These are phyloP conservation scores for Epirrhoe alternata DNA, from an alignment of 2,888 invertebrate genomes.

Conservation along the genomic window DNA sequence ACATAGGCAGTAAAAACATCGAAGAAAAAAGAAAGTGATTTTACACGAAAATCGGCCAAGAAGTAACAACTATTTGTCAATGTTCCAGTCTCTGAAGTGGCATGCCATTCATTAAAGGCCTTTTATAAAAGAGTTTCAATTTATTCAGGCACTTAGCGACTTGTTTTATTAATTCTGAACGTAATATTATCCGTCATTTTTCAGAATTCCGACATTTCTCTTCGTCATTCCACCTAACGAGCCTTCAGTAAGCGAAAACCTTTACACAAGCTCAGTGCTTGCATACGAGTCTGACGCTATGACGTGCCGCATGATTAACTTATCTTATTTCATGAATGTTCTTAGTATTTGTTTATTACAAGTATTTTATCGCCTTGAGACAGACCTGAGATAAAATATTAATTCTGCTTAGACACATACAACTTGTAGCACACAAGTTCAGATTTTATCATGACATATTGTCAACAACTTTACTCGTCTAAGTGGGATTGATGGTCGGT, in stretches of 20 bases:
- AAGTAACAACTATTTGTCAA: slow-evolving; percentile 23
- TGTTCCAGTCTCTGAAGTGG: slow-evolving; percentile 15
- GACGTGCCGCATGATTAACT: background rate
- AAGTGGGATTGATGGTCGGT: too few species aligned
- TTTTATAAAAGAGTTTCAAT: slow-evolving; percentile 33
- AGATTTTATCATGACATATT: too few species aligned
- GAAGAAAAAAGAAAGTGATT: background rate
- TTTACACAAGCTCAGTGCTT: slow-evolving; percentile 14
- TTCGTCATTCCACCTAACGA: slow-evolving; percentile 41
- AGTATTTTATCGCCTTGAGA: too few species aligned
- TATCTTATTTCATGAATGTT: too few species aligned
- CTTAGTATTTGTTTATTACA: too few species aligned
- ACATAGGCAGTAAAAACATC: background rate
- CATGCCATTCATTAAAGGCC: slow-evolving; percentile 29
- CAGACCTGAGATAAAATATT: too few species aligned
- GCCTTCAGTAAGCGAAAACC: slow-evolving; percentile 31
- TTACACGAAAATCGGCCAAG: slow-evolving; percentile 2
- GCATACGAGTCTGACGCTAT: background rate
- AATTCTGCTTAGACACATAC: too few species aligned
- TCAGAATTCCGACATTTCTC: slow-evolving; percentile 32
- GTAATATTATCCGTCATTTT: slow-evolving; percentile 35
- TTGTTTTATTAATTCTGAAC: slow-evolving; percentile 35
- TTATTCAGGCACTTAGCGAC: slow-evolving; percentile 35
- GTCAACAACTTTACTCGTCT: too few species aligned
- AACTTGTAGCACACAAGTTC: too few species aligned